Conservation (phyloP, 1,140 invertebrate genomes). For the Drosophila athabasca region DNA sequence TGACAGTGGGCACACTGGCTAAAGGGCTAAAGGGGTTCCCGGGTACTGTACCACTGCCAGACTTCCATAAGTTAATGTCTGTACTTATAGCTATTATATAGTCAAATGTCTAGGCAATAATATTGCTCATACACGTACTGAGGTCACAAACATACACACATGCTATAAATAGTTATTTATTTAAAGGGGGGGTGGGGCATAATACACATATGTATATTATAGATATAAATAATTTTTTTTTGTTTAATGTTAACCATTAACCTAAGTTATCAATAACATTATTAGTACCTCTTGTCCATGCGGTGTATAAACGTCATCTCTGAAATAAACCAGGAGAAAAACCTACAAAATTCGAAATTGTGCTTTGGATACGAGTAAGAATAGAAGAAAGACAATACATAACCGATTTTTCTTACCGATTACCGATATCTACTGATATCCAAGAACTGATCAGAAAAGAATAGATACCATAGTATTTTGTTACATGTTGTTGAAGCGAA, state of each 20-base stretch:
- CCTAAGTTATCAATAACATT: conserved; percentile 46
- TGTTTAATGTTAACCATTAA: conserved; percentile 37
- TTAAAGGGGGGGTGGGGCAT: conserved; percentile 1
- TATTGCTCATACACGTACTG: conserved; percentile 76
- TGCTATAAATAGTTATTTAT: background rate
- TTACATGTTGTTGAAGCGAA: too few species aligned
- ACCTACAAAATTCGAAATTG: conserved; percentile 17
- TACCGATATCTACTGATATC: too few species aligned
- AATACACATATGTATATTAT: conserved; percentile 7
- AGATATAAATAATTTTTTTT: conserved; percentile 47
- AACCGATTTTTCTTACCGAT: too few species aligned
- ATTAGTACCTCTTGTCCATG: conserved; percentile 10
- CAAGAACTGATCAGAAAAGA: too few species aligned
- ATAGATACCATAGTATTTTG: too few species aligned
- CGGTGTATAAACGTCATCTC: conserved; percentile 52
- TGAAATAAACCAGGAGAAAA: conserved; percentile 62
- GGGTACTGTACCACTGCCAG: conserved; percentile 35
- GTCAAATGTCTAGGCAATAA: conserved; percentile 71
- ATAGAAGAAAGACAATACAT: too few species aligned
- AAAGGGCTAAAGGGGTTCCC: background rate
- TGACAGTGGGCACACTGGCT: conserved; percentile 33
- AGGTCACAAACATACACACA: conserved; percentile 26
- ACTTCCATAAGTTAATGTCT: conserved; percentile 60
- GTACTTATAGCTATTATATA: conserved; percentile 50
- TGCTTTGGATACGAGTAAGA: too few species aligned